Evolutionary conservation across 2,113 vertebrate genomes (phyloP).

Genomic region (Ammodytes dubius): DNA sequence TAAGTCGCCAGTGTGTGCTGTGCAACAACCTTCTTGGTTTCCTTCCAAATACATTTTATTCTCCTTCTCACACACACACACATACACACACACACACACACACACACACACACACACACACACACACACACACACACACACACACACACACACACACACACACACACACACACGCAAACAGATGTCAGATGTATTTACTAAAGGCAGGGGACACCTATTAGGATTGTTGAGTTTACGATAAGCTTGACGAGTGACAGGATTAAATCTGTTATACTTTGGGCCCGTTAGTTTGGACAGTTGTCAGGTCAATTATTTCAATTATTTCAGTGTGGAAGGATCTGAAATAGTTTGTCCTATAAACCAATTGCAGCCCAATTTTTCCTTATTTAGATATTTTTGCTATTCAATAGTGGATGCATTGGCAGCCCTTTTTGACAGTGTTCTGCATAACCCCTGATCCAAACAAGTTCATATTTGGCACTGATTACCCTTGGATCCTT

Average conservation of each 20-base stretch:
- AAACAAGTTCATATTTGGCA: too few species aligned
- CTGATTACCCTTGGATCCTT: too few species aligned
- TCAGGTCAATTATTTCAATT: neutral
- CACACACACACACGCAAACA: neutral
- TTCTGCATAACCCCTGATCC: too few species aligned
- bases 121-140: neutral
- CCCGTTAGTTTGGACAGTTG: neutral
- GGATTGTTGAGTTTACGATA: neutral
- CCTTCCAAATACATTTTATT: neutral
- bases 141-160: neutral
- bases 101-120: neutral
- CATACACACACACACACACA: neutral
- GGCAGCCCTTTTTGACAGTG: too few species aligned
- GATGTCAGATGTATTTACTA: neutral
- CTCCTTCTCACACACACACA: neutral
- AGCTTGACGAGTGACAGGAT: neutral
- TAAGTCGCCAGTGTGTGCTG: neutral
- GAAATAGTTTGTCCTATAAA: too few species aligned
- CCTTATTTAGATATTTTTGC: too few species aligned
- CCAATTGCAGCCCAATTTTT: neutral
- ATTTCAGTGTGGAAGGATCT: neutral
- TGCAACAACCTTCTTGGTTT: conserved; percentile 17
- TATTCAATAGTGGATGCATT: too few species aligned
- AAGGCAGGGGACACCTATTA: neutral
- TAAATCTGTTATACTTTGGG: neutral